These are phyloP conservation scores for Thecocarcelia acutangulata DNA, from an alignment of 2,888 invertebrate genomes.

Conservation along the genomic window DNA sequence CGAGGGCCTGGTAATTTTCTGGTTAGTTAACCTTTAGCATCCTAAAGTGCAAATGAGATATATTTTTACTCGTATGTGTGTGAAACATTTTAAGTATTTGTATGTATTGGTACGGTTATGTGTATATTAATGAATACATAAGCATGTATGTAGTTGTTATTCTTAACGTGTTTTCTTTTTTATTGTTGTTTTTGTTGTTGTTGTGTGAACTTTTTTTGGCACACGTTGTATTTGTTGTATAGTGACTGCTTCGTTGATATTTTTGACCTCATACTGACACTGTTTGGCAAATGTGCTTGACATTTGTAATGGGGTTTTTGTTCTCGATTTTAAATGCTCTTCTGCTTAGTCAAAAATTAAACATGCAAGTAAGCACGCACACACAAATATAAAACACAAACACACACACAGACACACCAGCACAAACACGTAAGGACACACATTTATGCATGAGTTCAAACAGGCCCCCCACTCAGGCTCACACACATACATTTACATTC, in stretches of 20 bases:
- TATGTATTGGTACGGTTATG: constrained; percentile 31
- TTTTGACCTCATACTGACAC: constrained; percentile 69
- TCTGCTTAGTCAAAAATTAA: constrained; percentile 8
- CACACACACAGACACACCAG: too few relatives aligned
- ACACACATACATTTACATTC: not conserved
- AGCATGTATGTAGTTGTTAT: constrained; percentile 15
- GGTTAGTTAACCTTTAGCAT: too few relatives aligned
- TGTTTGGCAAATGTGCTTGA: constrained; percentile 70
- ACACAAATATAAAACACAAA: too few relatives aligned
- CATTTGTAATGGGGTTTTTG: constrained; percentile 69
- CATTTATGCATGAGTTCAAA: not conserved
- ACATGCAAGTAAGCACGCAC: not conserved
- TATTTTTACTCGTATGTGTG: too few relatives aligned
- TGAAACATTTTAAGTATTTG: constrained; percentile 18
- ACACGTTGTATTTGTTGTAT: constrained; percentile 54
- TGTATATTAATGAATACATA: not conserved
- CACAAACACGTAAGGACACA: not conserved
- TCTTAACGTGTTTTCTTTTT: constrained; percentile 13
- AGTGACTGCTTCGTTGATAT: constrained; percentile 57
- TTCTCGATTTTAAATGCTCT: constrained; percentile 56
- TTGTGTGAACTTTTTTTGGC: constrained; percentile 42
- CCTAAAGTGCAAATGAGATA: too few relatives aligned
- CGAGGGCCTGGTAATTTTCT: too few relatives aligned
- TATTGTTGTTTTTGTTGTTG: constrained; percentile 5
- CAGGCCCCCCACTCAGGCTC: not conserved